phyloP scores from a whole-genome alignment of 2,113 vertebrate genomes.

The Empidonax alnorum region DNA sequence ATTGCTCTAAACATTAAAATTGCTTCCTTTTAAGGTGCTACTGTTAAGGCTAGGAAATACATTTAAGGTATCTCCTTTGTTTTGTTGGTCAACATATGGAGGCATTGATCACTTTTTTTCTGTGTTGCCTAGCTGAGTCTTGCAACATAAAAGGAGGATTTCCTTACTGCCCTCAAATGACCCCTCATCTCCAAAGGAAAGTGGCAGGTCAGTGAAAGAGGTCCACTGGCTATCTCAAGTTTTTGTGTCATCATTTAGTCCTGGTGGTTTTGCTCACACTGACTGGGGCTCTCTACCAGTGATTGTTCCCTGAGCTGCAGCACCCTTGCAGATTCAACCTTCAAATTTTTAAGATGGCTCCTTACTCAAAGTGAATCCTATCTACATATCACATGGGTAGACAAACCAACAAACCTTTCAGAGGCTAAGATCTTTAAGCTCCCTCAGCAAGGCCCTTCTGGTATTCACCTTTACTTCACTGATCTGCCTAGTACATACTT shows the following conservation, averaged over 20 bases:
- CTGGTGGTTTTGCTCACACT: background rate
- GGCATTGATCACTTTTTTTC: background rate
- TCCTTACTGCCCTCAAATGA: background rate
- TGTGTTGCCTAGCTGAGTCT: background rate
- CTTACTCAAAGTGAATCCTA: background rate
- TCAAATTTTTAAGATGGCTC: background rate
- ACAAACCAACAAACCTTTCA: background rate
- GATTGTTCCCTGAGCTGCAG: background rate
- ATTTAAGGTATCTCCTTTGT: background rate
- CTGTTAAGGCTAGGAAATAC: background rate
- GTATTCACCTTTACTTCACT: background rate
- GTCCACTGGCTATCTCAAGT: background rate
- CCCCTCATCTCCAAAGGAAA: background rate
- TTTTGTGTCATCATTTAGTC: background rate
- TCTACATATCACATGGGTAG: background rate
- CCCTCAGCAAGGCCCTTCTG: background rate
- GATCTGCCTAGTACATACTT: background rate
- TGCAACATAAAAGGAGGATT: background rate
- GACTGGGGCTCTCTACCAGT: background rate
- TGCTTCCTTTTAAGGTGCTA: background rate
- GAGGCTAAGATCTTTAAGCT: background rate
- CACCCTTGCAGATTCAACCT: background rate
- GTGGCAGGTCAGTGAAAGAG: background rate
- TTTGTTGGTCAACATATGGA: background rate
- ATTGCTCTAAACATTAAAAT: background rate